Conservation (phyloP, 1,140 invertebrate genomes). For the Armadillidium nasatum region DNA sequence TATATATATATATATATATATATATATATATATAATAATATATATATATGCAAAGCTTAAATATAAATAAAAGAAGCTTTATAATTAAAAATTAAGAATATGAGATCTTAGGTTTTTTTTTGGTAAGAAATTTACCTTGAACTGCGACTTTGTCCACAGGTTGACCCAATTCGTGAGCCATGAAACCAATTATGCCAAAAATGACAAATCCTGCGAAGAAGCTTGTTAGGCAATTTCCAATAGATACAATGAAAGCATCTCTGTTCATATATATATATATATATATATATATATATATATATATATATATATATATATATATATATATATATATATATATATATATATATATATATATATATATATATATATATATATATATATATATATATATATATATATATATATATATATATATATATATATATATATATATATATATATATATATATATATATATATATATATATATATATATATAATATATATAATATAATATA, state of each 20-base stretch:
- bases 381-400: not conserved
- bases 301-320: conserved; percentile 9
- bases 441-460: not conserved
- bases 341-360: too few relatives aligned
- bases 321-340: too few relatives aligned
- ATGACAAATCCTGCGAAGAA: conserved; percentile 49
- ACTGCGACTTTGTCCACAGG: conserved; percentile 43
- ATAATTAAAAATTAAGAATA: not conserved
- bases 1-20: too few relatives aligned
- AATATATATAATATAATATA: too few relatives aligned
- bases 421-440: not conserved
- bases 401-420: conserved; percentile 9
- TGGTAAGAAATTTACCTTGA: conserved; percentile 34
- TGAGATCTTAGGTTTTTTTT: not conserved
- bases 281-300: not conserved
- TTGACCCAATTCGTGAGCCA: conserved; percentile 64
- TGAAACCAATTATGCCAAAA: conserved; percentile 58
- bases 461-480: conserved; percentile 1
- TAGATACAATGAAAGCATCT: conserved; percentile 45
- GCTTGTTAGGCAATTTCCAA: conserved; percentile 45
- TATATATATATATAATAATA: too few relatives aligned
- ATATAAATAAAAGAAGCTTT: not conserved
- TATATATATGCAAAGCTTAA: too few relatives aligned
- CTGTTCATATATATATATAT: conserved; percentile 19
- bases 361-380: too few relatives aligned